Evolutionary conservation across 30 jellyfish, hydroid and myxozoan species (phyloP), one percentile per base, ranked within the genome.

Genomic region (Aurelia coerulea): DNA sequence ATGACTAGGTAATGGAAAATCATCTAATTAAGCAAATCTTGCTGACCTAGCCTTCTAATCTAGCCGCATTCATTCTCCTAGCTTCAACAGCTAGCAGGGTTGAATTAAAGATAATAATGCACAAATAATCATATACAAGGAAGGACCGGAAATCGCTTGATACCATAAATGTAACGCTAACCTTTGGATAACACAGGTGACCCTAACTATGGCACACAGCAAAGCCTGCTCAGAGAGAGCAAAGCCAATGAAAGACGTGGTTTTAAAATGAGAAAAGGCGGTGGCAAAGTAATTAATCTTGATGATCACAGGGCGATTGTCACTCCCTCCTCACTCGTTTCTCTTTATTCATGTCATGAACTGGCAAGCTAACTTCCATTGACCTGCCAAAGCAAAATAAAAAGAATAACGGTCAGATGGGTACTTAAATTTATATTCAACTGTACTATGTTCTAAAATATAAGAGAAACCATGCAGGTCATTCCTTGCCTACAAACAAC

Each of bases 321-420:
- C 96, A 88, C 96, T 79, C 91, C 96, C 96, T 81, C 96, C 91
- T 78, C 91, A 73, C 84, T 74, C 83, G 90, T 70, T 79, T 74
- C 92, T 83, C 88, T 74, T 74, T 85, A 71, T 71, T 68, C 89
- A 88, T 88, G 96, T 88, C 96, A 88, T 88, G 96, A 88, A 80
- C 96, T 88, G 96, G 96, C 85, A 79, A 11, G 88, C 73, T 64
- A 85, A 85, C 88, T 39, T 76, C 90, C 81, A 67, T 74, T 70
- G 76, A 85, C 88, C 88, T 85, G 88, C 56, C 88, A 74, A 85
- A 73, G 41, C 42, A 85, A 84, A 67, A 85, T 59, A 65, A 78
- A 74, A 73, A 74, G 35, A 77, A 46, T 13, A 62, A 23, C n/a
- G 62, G 86, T 83, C 85, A 83, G 60, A 39, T 70, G 64, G 32